These are phyloP conservation scores for Eulimnadia texana DNA, from an alignment of 1,140 invertebrate genomes.

Conservation along the genomic window DNA sequence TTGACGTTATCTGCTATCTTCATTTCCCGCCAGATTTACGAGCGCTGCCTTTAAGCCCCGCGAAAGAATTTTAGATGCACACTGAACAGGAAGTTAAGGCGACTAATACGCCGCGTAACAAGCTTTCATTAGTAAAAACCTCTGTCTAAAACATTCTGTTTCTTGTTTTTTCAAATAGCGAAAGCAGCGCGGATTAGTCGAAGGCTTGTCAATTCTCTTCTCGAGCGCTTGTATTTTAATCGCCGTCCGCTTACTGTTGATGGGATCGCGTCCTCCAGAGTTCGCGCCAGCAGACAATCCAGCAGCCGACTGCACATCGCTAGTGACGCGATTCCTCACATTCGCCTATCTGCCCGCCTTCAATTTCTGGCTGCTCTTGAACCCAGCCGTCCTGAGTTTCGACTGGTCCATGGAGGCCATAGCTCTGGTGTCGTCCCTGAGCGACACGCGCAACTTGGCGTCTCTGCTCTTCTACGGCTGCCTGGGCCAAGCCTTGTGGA, in stretches of 20 bases:
- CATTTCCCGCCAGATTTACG: neutral
- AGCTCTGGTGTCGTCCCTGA: conserved; percentile 52
- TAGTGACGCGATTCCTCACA: conserved; percentile 54
- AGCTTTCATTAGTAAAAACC: neutral
- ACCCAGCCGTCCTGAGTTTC: conserved; percentile 68
- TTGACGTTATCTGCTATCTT: neutral
- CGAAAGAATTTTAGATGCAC: neutral
- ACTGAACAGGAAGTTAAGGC: neutral
- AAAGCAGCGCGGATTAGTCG: conserved; percentile 39
- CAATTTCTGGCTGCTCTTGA: conserved; percentile 66
- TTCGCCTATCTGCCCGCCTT: conserved; percentile 76
- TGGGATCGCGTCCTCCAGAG: conserved; percentile 47
- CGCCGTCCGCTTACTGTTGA: conserved; percentile 37
- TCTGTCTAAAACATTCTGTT: no score
- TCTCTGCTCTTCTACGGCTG: conserved; percentile 50
- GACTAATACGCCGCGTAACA: neutral
- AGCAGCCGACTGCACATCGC: conserved; percentile 55
- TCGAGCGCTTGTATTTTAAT: conserved; percentile 41
- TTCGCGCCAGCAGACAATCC: conserved; percentile 85
- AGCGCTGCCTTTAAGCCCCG: neutral
- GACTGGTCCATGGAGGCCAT: conserved; percentile 94
- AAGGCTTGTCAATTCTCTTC: conserved; percentile 45
- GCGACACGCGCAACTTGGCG: conserved; percentile 57
- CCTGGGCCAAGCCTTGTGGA: conserved; percentile 13
- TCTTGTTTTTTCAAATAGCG: no score